Percentiles rank a stretch among this genome's conserved stretches.
These are phyloP conservation scores for Dolichoris vasculosae DNA, from an alignment of 1,140 invertebrate species.

Conservation along the genomic window DNA sequence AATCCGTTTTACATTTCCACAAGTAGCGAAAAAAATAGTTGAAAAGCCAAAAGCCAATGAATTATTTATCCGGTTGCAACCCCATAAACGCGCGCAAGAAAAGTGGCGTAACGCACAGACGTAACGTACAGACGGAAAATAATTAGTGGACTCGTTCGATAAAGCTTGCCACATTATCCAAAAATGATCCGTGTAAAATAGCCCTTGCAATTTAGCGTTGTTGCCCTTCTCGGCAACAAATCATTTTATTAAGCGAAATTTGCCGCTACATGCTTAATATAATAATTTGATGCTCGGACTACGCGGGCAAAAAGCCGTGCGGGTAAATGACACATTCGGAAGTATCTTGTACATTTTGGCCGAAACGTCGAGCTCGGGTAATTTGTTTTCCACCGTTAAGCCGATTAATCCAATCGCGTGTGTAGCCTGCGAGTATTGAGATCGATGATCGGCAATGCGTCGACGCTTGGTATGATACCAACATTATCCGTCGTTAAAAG, in stretches of 20 bases:
- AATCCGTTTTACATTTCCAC: too few relatives aligned
- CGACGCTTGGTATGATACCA: constrained; percentile 38
- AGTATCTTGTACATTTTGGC: constrained; percentile 21
- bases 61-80: neutral
- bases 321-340: neutral
- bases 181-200: neutral
- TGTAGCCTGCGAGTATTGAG: neutral
- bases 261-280: neutral
- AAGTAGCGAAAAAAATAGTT: too few relatives aligned
- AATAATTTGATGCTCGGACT: neutral
- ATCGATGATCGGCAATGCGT: constrained; percentile 29
- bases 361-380: constrained; percentile 34
- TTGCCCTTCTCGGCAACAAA: neutral
- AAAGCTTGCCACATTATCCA: neutral
- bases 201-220: neutral
- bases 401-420: constrained; percentile 44
- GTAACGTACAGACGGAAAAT: too few relatives aligned
- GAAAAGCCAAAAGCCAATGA: too few relatives aligned
- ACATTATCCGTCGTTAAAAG: constrained; percentile 54
- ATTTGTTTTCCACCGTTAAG: constrained; percentile 45
- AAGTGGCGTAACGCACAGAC: too few relatives aligned
- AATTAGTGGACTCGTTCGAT: neutral
- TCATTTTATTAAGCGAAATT: constrained; percentile 27
- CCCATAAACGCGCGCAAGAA: too few relatives aligned
- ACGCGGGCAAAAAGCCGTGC: neutral